Base-by-base conservation (phyloP, 1,140 invertebrate species). In the Ericerus pela region DNA sequence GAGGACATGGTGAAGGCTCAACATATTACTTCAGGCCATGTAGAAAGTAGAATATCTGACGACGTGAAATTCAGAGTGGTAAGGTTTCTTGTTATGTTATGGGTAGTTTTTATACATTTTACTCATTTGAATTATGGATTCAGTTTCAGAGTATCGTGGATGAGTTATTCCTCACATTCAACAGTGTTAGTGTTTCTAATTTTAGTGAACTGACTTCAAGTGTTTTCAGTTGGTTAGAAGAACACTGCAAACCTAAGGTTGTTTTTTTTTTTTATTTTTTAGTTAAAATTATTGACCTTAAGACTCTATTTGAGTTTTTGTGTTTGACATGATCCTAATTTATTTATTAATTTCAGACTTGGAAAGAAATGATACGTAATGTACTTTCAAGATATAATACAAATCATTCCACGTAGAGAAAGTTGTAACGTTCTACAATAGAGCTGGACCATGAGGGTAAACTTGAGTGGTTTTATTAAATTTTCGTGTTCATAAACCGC, bases 41-140 rank as follows among this genome's bases (percentile, higher is more conserved):
- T 85, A 53, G 84, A 89, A 67, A 84, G 83, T 63, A 76, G 88
- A 61, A 77, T 97, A 27, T 88, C 90, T 0, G 92, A 96, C 72
- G 88, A 95, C 71, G 80, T 88, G 33, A 97, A 96, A 72, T 96
- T 96, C 73, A 82, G 90, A 80, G 86, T 97, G 72, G 89, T 94
- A 75, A 76, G 76, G 71, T 27, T 53, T 53, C 1, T n/a, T 53
- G 51, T n/a, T 30, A 43, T 27, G 31, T 18, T 51, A 54, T 31
- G 56, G 43, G 31, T 3, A 24, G 60, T 51, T 60, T 55, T 41
- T 47, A 38, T 3, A 30, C 12, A 37, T 26, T 18, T 24, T 58
- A 53, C 54, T 4, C 51, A 53, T 14, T 53, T n/a, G n/a, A 16
- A 52, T 57, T 47, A 36, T 6, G 52, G 14, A 70, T 74, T 63